Evolutionary conservation across 2,113 vertebrate genomes (phyloP).

Genomic region (Rhinoderma darwinii): DNA sequence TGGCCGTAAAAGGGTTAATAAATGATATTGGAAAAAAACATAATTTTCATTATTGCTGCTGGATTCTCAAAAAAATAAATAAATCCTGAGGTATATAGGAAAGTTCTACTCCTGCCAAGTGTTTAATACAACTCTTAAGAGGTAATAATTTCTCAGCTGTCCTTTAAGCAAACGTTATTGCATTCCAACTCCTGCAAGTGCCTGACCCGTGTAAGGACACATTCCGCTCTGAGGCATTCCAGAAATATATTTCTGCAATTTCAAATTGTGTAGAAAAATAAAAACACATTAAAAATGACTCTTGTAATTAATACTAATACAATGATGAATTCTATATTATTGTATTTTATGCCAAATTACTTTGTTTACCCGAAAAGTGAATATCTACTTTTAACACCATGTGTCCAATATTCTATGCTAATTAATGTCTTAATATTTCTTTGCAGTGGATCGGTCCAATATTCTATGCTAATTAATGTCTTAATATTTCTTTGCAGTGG

Average conservation of each 20-base stretch:
- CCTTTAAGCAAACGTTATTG: slow-evolving; percentile 26
- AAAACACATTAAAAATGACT: neutral
- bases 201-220: slow-evolving; percentile 14
- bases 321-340: neutral
- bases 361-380: no score
- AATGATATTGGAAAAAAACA: no score
- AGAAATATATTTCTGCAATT: neutral
- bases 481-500: no score
- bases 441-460: no score
- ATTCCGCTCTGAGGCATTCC: neutral
- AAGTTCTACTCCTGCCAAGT: slow-evolving; percentile 1
- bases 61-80: neutral
- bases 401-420: no score
- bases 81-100: neutral
- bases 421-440: no score
- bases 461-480: no score
- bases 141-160: slow-evolving; percentile 30
- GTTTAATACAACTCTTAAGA: slow-evolving; percentile 18
- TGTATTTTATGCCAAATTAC: no score
- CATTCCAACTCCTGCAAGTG: slow-evolving; percentile 16
- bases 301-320: neutral
- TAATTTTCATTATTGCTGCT: neutral
- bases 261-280: neutral
- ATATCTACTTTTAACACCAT: no score
- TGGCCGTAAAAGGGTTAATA: no score